Conservation (phyloP, 1,140 invertebrate genomes). For the Bombus waltoni region DNA sequence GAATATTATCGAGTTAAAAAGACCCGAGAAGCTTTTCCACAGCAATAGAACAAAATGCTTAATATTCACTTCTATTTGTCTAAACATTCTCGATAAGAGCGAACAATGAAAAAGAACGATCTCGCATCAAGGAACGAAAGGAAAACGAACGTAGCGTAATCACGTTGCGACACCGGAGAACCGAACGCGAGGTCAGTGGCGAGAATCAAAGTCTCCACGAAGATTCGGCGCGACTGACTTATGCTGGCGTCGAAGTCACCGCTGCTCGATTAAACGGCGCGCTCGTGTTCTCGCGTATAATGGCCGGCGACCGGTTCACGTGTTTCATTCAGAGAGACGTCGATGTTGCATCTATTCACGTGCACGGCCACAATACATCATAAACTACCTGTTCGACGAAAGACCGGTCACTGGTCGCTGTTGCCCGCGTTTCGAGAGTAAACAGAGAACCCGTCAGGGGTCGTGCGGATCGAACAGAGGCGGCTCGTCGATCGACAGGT, state of each 20-base stretch:
- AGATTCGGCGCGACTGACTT: slow-evolving; percentile 25
- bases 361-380: slow-evolving; percentile 46
- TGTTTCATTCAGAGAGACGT: slow-evolving; percentile 72
- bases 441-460: slow-evolving; percentile 29
- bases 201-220: slow-evolving; percentile 24
- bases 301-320: slow-evolving; percentile 72
- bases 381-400: slow-evolving; percentile 54
- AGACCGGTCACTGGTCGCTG: slow-evolving; percentile 41
- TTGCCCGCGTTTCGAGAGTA: slow-evolving; percentile 52
- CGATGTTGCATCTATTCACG: slow-evolving; percentile 56
- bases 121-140: neutral
- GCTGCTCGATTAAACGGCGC: slow-evolving; percentile 57
- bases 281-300: slow-evolving; percentile 59
- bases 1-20: too few relatives aligned
- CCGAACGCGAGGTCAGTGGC: slow-evolving; percentile 6
- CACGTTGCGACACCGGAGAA: neutral
- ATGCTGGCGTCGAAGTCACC: slow-evolving; percentile 68
- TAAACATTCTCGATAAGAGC: too few relatives aligned
- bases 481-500: slow-evolving; percentile 9
- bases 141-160: neutral
- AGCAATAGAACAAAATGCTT: too few relatives aligned
- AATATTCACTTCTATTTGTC: neutral
- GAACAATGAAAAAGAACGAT: neutral
- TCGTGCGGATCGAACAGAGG: neutral
- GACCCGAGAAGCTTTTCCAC: too few relatives aligned